Evolutionary conservation across 2,888 invertebrate genomes (phyloP).

Genomic region (Meganola albula): DNA sequence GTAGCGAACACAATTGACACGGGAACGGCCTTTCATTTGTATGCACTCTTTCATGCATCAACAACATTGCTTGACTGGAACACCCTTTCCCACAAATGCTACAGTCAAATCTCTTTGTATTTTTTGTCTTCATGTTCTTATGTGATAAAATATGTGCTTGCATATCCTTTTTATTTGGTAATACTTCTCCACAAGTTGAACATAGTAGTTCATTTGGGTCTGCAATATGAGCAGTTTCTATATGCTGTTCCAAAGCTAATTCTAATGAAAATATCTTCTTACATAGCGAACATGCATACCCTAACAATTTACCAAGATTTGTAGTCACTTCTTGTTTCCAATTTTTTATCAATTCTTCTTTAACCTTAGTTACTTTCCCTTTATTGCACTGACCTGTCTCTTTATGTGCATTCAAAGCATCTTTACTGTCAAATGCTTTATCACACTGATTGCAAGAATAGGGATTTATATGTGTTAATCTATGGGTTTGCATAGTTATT

Average conservation of each 20-base stretch:
- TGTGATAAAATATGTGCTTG: conserved; percentile 47
- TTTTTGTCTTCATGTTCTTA: conserved; percentile 43
- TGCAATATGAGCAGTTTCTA: conserved; percentile 57
- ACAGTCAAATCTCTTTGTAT: conserved; percentile 59
- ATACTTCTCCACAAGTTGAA: conserved; percentile 60
- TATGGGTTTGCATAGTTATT: conserved; percentile 71
- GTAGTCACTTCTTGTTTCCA: conserved; percentile 64
- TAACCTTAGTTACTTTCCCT: conserved; percentile 50
- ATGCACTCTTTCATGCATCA: conserved; percentile 73
- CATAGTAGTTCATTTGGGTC: conserved; percentile 52
- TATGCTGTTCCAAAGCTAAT: conserved; percentile 62
- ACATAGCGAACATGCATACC: conserved; percentile 65
- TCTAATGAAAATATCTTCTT: conserved; percentile 70
- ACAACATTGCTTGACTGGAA: conserved; percentile 68
- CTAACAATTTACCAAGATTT: conserved; percentile 56
- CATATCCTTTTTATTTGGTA: conserved; percentile 54
- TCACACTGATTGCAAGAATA: conserved; percentile 60
- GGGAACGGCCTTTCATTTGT: conserved; percentile 70
- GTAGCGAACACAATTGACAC: conserved; percentile 61
- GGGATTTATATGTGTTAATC: conserved; percentile 59
- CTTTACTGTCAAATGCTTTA: conserved; percentile 47
- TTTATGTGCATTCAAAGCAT: conserved; percentile 41
- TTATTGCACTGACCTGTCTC: conserved; percentile 47
- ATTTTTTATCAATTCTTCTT: conserved; percentile 63
- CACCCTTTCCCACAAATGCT: conserved; percentile 63